Percentiles rank a stretch among this genome's conserved stretches.
Conservation (phyloP, 92 coral and sea anemone species). For the Paragorgia papillata region DNA sequence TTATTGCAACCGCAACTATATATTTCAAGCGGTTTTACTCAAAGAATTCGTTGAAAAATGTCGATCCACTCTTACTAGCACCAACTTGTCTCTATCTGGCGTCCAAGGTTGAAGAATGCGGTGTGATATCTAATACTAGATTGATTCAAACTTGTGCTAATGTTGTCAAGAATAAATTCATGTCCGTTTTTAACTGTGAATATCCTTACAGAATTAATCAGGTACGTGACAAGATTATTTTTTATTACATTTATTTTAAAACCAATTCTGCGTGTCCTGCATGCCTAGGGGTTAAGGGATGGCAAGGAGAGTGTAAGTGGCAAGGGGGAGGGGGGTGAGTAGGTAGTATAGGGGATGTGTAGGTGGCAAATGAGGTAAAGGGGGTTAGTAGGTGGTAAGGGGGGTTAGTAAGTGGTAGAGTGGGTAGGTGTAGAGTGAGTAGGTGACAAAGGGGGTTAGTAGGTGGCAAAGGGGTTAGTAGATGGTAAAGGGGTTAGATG, state of each 20-base stretch:
- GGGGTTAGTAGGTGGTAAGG: too few species aligned
- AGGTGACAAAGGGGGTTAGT: too few species aligned
- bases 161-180: conserved; percentile 89
- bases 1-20: conserved; percentile 91
- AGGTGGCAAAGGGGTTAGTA: too few species aligned
- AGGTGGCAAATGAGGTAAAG: too few species aligned
- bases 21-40: conserved; percentile 95
- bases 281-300: too few species aligned
- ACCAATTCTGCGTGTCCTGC: too few species aligned
- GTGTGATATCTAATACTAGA: conserved; percentile 93
- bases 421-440: too few species aligned
- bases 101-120: conserved; percentile 95
- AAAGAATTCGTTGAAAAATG: conserved; percentile 87
- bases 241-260: neutral
- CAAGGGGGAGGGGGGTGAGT: too few species aligned
- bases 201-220: conserved; percentile 96
- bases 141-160: conserved; percentile 81
- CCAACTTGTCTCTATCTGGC: conserved; percentile 95
- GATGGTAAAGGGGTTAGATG: too few species aligned
- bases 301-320: too few species aligned
- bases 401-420: too few species aligned
- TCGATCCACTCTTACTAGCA: conserved; percentile 90
- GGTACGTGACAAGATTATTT: conserved; percentile 42
- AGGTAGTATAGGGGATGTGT: too few species aligned
- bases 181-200: conserved; percentile 79